These are phyloP conservation scores for Lycocerus yunnanus DNA, from an alignment of 2,888 invertebrate genomes.

Conservation along the genomic window DNA sequence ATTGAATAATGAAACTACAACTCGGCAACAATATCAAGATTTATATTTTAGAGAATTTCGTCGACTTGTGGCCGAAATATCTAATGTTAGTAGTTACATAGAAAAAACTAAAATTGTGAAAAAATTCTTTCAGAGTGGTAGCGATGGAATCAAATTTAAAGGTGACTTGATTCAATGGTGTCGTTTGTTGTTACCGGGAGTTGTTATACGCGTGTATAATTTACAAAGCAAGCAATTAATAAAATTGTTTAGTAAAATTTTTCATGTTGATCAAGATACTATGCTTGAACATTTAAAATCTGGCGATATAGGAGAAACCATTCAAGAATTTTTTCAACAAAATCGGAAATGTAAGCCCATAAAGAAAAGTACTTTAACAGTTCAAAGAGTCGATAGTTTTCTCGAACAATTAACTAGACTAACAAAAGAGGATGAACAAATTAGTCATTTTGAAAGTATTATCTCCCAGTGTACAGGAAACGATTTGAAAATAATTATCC, in stretches of 20 bases:
- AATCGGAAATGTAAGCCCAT: constrained; percentile 65
- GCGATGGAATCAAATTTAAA: constrained; percentile 67
- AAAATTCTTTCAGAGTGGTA: constrained; percentile 67
- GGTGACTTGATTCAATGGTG: constrained; percentile 83
- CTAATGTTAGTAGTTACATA: constrained; percentile 77
- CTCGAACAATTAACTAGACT: constrained; percentile 73
- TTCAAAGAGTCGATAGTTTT: constrained; percentile 78
- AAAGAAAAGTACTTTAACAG: constrained; percentile 69
- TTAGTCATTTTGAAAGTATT: constrained; percentile 73
- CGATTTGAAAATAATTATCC: constrained; percentile 82
- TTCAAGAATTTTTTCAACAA: constrained; percentile 74
- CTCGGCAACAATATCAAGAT: constrained; percentile 59
- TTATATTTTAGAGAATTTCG: constrained; percentile 78
- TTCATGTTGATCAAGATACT: constrained; percentile 71
- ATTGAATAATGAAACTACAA: not conserved
- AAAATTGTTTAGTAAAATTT: constrained; percentile 84
- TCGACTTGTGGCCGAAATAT: constrained; percentile 76
- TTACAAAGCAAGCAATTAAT: constrained; percentile 89
- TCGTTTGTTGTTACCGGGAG: constrained; percentile 80
- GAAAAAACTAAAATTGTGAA: constrained; percentile 78
- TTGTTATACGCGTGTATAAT: constrained; percentile 86
- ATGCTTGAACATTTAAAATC: constrained; percentile 88
- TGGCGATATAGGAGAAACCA: constrained; percentile 89
- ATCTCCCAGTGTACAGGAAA: constrained; percentile 76
- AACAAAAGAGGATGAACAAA: constrained; percentile 89